A percentile compares a stretch with the other conserved stretches of the same genome.
phyloP scores from a whole-genome alignment of 2,113 vertebrate species.

The Synchiropus splendidus region DNA sequence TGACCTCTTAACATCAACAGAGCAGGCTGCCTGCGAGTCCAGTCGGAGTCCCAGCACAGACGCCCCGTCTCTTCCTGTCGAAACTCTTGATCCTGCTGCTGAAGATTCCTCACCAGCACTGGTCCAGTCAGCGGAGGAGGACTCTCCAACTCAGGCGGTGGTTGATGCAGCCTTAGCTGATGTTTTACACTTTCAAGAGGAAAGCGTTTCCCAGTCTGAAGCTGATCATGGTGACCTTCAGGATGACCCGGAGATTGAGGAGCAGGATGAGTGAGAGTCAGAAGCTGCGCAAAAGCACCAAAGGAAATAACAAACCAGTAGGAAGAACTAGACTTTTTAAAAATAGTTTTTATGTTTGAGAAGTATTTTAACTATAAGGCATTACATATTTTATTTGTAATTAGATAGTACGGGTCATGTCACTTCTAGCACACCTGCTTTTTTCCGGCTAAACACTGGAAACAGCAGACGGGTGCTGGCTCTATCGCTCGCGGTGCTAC shows the following conservation, averaged over 20 bases:
- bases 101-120: conserved; percentile 19
- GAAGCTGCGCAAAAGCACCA: conserved; percentile 3
- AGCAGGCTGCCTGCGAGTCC: conserved; percentile 18
- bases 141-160: no score
- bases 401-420: no score
- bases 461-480: no score
- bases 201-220: conserved; percentile 6
- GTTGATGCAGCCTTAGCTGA: not conserved
- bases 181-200: not conserved
- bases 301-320: not conserved
- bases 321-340: not conserved
- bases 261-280: conserved; percentile 22
- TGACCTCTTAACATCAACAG: conserved; percentile 1
- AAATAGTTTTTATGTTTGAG: no score
- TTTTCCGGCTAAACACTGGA: not conserved
- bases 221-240: conserved; percentile 17
- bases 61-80: conserved; percentile 3
- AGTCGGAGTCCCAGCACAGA: conserved; percentile 11
- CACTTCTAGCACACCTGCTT: no score
- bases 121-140: no score
- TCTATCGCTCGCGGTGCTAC: no score
- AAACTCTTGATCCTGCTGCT: conserved; percentile 8
- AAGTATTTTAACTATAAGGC: no score
- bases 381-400: no score
- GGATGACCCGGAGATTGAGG: conserved; percentile 8